Base-by-base conservation (phyloP, 1,140 invertebrate species). In the Scaptomyza hsui region DNA sequence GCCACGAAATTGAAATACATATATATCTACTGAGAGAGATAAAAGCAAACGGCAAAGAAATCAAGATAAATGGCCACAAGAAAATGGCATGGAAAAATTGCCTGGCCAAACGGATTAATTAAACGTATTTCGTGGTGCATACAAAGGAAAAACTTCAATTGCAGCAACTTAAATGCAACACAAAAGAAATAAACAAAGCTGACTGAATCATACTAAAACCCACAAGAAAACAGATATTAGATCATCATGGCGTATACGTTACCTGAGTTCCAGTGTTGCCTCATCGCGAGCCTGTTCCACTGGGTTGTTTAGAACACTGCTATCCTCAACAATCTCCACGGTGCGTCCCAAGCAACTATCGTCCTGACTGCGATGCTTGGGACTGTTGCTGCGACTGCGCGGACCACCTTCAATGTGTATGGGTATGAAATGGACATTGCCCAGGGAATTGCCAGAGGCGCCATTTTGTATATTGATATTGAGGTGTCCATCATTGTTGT, bases 401-500 rank as follows among this genome's bases (percentile, higher is more conserved):
- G 18, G 42, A 15, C 42, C 35, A 3, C 89, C 89, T 61, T 91
- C 89, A n/a, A 91, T 74, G 44, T 90, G 89, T 12, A 91, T 91
- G 44, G 89, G 89, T 73, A 91, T 90, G 24, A 90, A 91, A 73
- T 91, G 89, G 57, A 91, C 89, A 75, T 86, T 91, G 44, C 89
- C 89, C 37, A 90, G 70, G 49, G 78, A 89, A 13, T 89, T 90
- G 63, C 89, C 78, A 13, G 65, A 69, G 52, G 81, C 78, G 35
- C 73, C 77, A 52, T 79, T 74, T 51, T 72, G 42, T 44, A 85
- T 86, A 80, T 88, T 86, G 82, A 86, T 88, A 76, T 88, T 86
- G 62, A 85, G 79, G 63, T 81, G 77, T 39, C 69, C 47, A 21
- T 80, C 81, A 56, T 13, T 5, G 21, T 44, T n/a, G 32, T 13